Evolutionary conservation across 1,140 invertebrate genomes (phyloP).

Genomic region (Drosophila lowei): DNA sequence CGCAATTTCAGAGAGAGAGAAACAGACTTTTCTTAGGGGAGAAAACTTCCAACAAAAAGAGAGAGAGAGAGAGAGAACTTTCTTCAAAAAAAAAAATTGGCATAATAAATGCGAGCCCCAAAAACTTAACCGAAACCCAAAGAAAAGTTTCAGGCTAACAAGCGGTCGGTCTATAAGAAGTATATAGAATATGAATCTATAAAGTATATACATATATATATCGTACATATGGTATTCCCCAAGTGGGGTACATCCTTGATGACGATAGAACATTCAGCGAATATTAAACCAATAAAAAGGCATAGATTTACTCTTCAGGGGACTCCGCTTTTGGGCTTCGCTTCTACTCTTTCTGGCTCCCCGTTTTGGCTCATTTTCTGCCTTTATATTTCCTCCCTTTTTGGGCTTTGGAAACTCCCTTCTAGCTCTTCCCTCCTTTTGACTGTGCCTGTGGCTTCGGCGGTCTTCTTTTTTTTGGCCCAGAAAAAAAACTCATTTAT

Average conservation of each 20-base stretch:
- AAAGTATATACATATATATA: slow-evolving; percentile 38
- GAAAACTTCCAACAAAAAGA: no score
- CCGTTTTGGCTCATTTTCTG: slow-evolving; percentile 8
- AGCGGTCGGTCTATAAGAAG: slow-evolving; percentile 3
- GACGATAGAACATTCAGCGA: slow-evolving; percentile 40
- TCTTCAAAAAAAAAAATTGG: slow-evolving; percentile 59
- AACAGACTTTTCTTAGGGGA: no score
- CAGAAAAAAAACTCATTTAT: slow-evolving; percentile 46
- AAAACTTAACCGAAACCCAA: slow-evolving; percentile 32
- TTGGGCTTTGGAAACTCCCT: no score
- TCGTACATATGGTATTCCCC: slow-evolving; percentile 22
- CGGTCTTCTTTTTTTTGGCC: no score
- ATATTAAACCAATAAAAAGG: slow-evolving; percentile 73
- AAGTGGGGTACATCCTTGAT: slow-evolving; percentile 43
- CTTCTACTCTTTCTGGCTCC: neutral
- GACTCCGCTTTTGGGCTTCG: neutral
- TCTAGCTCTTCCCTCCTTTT: neutral
- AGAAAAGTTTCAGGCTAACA: slow-evolving; percentile 56
- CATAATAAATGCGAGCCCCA: slow-evolving; percentile 69
- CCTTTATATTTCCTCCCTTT: neutral
- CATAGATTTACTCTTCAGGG: slow-evolving; percentile 36
- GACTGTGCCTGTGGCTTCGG: slow-evolving; percentile 18
- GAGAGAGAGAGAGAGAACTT: slow-evolving; percentile 25
- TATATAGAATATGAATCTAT: neutral
- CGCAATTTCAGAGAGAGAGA: slow-evolving; percentile 54